Evolutionary conservation across 2,113 vertebrate genomes (phyloP).

Genomic region (Verasper variegatus): DNA sequence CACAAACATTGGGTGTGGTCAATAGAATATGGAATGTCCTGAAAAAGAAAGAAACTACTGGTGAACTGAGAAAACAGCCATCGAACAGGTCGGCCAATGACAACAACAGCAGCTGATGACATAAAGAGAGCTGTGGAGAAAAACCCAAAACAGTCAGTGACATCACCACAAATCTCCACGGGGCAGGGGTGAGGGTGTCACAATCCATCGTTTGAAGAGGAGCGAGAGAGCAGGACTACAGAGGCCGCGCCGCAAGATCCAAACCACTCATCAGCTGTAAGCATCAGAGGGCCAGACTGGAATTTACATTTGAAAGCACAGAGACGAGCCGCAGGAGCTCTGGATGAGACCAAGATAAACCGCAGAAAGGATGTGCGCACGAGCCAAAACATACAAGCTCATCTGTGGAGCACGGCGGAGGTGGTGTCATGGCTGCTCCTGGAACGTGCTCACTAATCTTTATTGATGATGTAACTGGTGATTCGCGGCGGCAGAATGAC

Average conservation of each 20-base stretch:
- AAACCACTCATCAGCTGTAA: background rate
- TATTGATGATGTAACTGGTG: background rate
- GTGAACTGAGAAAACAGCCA: background rate
- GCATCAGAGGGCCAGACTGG: background rate
- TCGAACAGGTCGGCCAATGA: background rate
- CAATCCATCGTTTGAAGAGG: background rate
- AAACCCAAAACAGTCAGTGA: background rate
- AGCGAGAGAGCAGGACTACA: background rate
- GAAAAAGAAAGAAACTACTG: background rate
- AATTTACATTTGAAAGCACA: constrained; percentile 4
- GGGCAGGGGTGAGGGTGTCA: background rate
- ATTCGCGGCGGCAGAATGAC: background rate
- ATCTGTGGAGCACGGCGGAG: background rate
- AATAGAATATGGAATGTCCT: background rate
- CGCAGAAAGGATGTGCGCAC: background rate
- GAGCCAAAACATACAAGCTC: constrained; percentile 12
- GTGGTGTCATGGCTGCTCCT: constrained; percentile 9
- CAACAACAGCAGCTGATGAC: background rate
- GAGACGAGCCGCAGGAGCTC: background rate
- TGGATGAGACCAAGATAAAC: constrained; percentile 1
- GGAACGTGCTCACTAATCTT: constrained; percentile 3
- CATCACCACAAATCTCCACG: background rate
- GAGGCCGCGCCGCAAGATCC: background rate
- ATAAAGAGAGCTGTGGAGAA: background rate
- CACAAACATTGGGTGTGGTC: background rate